These are phyloP conservation scores for Odiellus spinosus DNA, from an alignment of 2,888 invertebrate species.

Conservation along the genomic window DNA sequence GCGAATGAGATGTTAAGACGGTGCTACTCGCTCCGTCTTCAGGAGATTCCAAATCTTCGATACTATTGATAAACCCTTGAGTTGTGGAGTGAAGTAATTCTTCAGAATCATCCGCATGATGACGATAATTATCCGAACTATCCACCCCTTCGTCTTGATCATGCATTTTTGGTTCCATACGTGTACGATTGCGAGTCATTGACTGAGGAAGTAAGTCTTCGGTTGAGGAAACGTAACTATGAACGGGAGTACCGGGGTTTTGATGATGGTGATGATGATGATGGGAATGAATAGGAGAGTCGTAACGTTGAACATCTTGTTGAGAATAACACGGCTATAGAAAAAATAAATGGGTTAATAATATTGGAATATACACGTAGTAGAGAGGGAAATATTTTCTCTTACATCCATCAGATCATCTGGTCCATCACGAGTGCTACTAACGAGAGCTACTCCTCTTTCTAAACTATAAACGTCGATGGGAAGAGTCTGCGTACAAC, in stretches of 20 bases:
- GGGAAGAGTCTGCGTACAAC: constrained; percentile 12
- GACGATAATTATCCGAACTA: constrained; percentile 14
- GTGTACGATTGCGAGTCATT: no score
- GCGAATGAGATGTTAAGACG: no score
- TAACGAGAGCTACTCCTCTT: constrained; percentile 13
- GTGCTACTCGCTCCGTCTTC: no score
- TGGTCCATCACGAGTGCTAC: constrained; percentile 14
- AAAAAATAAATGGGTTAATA: no score
- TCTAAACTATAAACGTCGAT: constrained; percentile 15
- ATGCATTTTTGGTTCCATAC: no score
- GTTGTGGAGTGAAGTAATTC: constrained; percentile 14
- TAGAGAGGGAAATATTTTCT: not conserved
- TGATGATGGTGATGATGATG: no score
- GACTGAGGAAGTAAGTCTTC: constrained; percentile 10
- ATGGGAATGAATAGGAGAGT: no score
- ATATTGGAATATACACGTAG: no score
- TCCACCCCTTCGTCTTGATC: constrained; percentile 4
- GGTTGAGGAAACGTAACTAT: constrained; percentile 14
- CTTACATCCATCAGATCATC: constrained; percentile 13
- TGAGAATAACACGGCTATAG: no score
- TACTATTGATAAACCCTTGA: constrained; percentile 1
- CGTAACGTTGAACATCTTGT: no score
- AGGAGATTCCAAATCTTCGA: no score
- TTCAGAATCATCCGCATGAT: constrained; percentile 11
- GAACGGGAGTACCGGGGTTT: constrained; percentile 5